phyloP scores from a whole-genome alignment of 2,113 vertebrate genomes.

The Hypanus sabinus region DNA sequence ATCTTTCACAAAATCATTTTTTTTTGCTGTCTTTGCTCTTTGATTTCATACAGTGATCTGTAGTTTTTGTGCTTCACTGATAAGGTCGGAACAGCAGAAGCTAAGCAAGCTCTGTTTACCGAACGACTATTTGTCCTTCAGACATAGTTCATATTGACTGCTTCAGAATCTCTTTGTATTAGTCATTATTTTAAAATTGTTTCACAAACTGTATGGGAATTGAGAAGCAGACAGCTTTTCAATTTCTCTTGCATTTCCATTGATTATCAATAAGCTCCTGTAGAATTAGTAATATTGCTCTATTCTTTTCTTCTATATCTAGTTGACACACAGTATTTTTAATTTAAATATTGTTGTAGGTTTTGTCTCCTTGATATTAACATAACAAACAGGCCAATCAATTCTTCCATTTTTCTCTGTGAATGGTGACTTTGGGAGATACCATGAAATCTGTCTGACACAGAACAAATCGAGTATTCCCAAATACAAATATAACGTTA shows the following conservation, averaged over 20 bases:
- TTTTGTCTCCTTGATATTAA: constrained; percentile 52
- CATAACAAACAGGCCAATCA: constrained; percentile 62
- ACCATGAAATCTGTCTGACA: constrained; percentile 23
- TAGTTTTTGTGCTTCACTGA: constrained; percentile 47
- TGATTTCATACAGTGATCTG: constrained; percentile 40
- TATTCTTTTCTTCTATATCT: constrained; percentile 56
- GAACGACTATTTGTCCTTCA: constrained; percentile 88
- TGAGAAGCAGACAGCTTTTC: constrained; percentile 96
- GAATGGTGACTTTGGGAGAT: constrained; percentile 27
- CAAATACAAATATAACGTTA: constrained; percentile 4
- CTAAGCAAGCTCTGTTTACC: constrained; percentile 48
- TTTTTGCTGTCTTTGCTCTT: constrained; percentile 37
- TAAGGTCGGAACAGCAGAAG: constrained; percentile 51
- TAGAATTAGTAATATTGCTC: constrained; percentile 70
- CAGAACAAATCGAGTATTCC: constrained; percentile 20
- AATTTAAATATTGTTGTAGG: constrained; percentile 76
- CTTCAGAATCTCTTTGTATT: constrained; percentile 73
- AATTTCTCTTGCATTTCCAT: constrained; percentile 82
- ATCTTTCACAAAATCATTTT: constrained; percentile 38
- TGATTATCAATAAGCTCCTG: constrained; percentile 93
- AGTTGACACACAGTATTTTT: constrained; percentile 63
- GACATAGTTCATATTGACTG: constrained; percentile 80
- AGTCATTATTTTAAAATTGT: constrained; percentile 98
- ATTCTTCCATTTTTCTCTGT: constrained; percentile 46
- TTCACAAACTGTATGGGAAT: constrained; percentile 90